These are phyloP conservation scores for Nannoperca obscura DNA, from an alignment of 2,797 vertebrate species.

Conservation along the genomic window DNA sequence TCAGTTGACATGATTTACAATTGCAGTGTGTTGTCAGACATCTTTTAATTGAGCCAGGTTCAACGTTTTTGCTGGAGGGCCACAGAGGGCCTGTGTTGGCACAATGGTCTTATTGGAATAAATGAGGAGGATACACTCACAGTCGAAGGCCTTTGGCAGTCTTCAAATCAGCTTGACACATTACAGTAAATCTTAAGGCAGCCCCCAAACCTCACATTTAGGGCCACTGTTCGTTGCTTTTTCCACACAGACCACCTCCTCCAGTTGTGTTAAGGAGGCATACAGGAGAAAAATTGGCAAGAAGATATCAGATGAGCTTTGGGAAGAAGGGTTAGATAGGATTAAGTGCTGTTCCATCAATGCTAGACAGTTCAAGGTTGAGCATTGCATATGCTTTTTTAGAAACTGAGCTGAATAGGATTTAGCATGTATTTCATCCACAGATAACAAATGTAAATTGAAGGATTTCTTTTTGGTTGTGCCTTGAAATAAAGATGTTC, in stretches of 20 bases:
- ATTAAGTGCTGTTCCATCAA: conserved; percentile 11
- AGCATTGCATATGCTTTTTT: not conserved
- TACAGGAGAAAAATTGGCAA: not conserved
- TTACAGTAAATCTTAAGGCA: not conserved
- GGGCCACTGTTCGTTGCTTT: conserved; percentile 6
- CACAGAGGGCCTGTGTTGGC: too few relatives aligned
- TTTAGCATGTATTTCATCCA: conserved; percentile 3
- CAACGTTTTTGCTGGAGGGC: not conserved
- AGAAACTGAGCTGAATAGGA: not conserved
- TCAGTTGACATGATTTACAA: not conserved
- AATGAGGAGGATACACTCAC: not conserved
- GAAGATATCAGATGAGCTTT: conserved; percentile 11
- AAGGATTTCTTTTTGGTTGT: not conserved
- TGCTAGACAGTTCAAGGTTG: conserved; percentile 4
- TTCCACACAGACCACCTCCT: conserved; percentile 18
- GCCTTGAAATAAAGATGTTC: not conserved
- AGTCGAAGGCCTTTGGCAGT: not conserved
- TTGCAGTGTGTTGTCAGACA: not conserved
- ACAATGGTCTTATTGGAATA: not conserved
- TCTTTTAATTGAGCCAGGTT: not conserved
- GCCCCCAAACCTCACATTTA: not conserved
- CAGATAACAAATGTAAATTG: not conserved
- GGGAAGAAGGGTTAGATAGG: conserved; percentile 6
- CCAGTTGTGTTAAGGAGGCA: not conserved
- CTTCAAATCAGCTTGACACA: not conserved